phyloP scores from a whole-genome alignment of 2,113 vertebrate genomes.

The Dendropsophus ebraccatus region DNA sequence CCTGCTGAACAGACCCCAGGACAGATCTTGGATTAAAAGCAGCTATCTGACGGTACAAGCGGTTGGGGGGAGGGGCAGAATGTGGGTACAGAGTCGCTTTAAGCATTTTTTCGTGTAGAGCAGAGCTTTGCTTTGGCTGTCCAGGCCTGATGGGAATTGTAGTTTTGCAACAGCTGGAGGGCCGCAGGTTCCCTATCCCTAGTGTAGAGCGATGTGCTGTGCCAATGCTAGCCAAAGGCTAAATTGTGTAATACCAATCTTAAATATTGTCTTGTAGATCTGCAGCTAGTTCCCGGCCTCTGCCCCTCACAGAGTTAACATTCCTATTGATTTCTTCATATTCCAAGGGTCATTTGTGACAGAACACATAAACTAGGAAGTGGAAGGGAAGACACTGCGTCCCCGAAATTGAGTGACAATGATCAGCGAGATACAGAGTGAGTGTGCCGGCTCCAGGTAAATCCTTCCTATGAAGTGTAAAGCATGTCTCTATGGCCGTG shows the following conservation, averaged over 20 bases:
- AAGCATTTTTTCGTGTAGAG: too few relatives aligned
- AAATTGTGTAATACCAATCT: neutral
- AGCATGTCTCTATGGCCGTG: neutral
- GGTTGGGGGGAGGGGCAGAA: too few relatives aligned
- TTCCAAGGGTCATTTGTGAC: conserved; percentile 51
- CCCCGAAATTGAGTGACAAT: conserved; percentile 20
- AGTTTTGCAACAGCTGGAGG: too few relatives aligned
- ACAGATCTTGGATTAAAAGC: too few relatives aligned
- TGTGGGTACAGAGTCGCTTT: too few relatives aligned
- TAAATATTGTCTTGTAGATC: neutral
- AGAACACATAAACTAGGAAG: conserved; percentile 50
- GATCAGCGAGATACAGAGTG: conserved; percentile 55
- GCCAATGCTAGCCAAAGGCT: neutral
- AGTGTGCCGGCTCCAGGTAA: conserved; percentile 1
- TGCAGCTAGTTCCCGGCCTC: neutral
- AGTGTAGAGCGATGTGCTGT: neutral
- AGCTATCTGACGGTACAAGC: too few relatives aligned
- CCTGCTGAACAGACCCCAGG: too few relatives aligned
- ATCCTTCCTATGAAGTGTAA: neutral
- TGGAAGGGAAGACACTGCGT: neutral
- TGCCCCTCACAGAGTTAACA: conserved; percentile 10
- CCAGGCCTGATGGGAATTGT: too few relatives aligned
- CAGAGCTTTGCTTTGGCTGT: too few relatives aligned
- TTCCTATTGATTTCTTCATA: conserved; percentile 31
- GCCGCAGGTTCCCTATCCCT: too few relatives aligned